Conservation (phyloP, 1,140 invertebrate genomes). For the Oncopodura yosiiana region DNA sequence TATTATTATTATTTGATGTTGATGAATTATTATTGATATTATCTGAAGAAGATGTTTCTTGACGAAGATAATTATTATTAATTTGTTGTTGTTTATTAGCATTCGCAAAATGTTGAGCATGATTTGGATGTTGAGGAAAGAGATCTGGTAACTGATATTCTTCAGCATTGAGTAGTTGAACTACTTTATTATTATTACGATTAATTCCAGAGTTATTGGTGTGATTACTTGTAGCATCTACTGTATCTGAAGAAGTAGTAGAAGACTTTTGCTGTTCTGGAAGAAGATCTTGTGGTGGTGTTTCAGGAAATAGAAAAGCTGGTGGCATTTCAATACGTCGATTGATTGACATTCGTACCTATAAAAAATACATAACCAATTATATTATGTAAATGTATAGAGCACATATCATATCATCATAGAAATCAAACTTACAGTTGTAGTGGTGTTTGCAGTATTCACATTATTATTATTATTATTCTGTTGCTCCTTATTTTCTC, state of each 20-base stretch:
- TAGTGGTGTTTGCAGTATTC: neutral
- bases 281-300: constrained; percentile 50
- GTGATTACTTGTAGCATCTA: constrained; percentile 15
- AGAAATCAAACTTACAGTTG: constrained; percentile 1
- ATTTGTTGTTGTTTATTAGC: neutral
- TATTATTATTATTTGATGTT: neutral
- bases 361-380: constrained; percentile 16
- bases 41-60: no score
- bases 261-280: constrained; percentile 42
- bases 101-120: neutral
- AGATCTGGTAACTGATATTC: constrained; percentile 33
- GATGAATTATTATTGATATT: neutral
- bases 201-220: neutral
- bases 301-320: constrained; percentile 65
- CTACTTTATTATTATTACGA: neutral
- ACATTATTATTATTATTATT: neutral
- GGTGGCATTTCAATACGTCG: constrained; percentile 70
- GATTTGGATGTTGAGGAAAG: constrained; percentile 14
- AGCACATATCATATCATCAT: neutral
- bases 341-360: constrained; percentile 56
- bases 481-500: neutral
- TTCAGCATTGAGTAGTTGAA: constrained; percentile 20
- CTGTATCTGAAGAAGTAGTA: constrained; percentile 12
- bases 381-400: neutral
- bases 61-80: neutral